Percentiles rank a stretch among this genome's conserved stretches.
phyloP scores from a whole-genome alignment of 2,888 invertebrate species.

The Stictocephala bisonia region DNA sequence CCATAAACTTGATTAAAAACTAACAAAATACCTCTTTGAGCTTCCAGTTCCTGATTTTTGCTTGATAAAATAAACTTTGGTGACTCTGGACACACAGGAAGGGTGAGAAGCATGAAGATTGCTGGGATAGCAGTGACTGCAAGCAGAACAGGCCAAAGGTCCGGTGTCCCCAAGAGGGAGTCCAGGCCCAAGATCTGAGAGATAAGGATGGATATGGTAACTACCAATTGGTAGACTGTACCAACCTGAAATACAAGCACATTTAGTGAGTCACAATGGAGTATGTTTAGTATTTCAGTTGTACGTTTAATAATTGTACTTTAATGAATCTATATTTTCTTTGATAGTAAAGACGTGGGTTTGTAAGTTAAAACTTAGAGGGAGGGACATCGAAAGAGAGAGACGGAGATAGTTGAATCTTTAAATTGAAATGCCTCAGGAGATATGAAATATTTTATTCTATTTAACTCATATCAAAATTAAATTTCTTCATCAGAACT shows the following conservation, averaged over 20 bases:
- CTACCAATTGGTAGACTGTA: conserved; percentile 85
- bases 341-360: too few relatives aligned
- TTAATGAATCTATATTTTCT: too few relatives aligned
- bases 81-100: conserved; percentile 87
- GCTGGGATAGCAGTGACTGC: conserved; percentile 79
- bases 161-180: conserved; percentile 70
- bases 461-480: too few relatives aligned
- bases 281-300: too few relatives aligned
- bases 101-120: conserved; percentile 78
- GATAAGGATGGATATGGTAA: conserved; percentile 86
- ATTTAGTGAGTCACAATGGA: not conserved
- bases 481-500: too few relatives aligned
- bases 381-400: too few relatives aligned
- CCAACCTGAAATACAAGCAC: conserved; percentile 71
- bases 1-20: too few relatives aligned
- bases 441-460: too few relatives aligned
- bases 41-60: conserved; percentile 46
- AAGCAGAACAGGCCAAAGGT: conserved; percentile 79
- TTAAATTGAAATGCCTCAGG: too few relatives aligned
- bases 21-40: conserved; percentile 70
- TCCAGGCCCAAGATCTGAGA: conserved; percentile 81
- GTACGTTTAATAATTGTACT: too few relatives aligned
- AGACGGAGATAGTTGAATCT: too few relatives aligned
- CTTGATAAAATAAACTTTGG: conserved; percentile 77
- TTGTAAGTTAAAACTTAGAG: too few relatives aligned